Evolutionary conservation across 53 echinoderm and acorn worm genomes (phyloP), one percentile per base, ranked within the genome.

Genomic region (Holothuria leucospilota): DNA sequence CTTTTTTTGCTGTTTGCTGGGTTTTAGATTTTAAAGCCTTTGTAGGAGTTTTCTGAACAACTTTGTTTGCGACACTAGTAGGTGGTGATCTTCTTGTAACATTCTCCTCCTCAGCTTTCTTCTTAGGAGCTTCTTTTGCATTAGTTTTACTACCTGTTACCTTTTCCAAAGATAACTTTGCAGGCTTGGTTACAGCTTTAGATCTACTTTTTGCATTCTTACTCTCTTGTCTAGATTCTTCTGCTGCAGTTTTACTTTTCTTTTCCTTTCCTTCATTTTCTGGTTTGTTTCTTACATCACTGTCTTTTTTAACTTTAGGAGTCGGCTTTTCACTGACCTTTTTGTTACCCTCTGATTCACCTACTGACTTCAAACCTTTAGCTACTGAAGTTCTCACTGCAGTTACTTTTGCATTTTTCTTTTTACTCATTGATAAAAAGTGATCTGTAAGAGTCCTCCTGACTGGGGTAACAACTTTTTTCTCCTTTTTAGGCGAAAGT

Each of bases 401-500:
- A 2, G 8, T 56, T 18, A 2, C 56, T 18, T 56, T 56, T 3
- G 56, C 69, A 39, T 51, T 70, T 61, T 77, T 86, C 83, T 14
- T 14, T 21, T 51, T 80, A 62, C 60, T 83, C 81, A 24, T 26
- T 27, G 20, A 77, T 63, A 80, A 28, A 62, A 92, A 92, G 74
- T 92, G 92, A 69, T 92, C 92, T 2, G 92, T 85, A 12, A 92
- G 75, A 62, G 88, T 92, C 82, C 86, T 85, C 75, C 88, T 86
- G 53, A 83, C 53, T 62, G 67, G 68, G 20, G 34, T 51, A 21
- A 71, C 82, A 21, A 78, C 73, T 29, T 84, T 84, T 66, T 29
- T 14, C 11, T 42, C 52, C 23, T 26, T 60, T 24, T 62, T 56
- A 14, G 82, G 59, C 15, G 85, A 49, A 0, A 63, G 41, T 25